A percentile compares a stretch with the other conserved stretches of the same genome.
These are phyloP conservation scores for Priocnemis perturbator DNA, from an alignment of 2,888 invertebrate species.

Conservation along the genomic window DNA sequence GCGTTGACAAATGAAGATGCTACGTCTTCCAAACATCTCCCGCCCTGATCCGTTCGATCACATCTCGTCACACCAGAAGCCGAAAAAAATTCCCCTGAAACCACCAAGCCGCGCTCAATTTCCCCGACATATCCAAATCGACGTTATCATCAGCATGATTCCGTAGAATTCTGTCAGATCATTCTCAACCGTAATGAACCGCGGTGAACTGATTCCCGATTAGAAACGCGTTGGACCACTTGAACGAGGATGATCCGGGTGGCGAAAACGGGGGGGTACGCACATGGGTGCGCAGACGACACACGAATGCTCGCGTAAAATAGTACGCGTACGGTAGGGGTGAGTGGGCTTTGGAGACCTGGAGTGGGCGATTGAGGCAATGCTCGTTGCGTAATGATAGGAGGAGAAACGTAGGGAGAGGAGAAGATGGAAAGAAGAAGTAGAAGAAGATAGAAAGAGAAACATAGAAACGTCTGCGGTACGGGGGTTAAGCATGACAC, in stretches of 20 bases:
- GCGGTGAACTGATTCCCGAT: slow-evolving; percentile 10
- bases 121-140: no score
- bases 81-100: no score
- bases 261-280: slow-evolving; percentile 24
- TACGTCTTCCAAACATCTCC: no score
- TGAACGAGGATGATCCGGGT: slow-evolving; percentile 8
- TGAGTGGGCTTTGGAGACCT: slow-evolving; percentile 4
- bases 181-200: no score
- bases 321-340: slow-evolving; percentile 3
- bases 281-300: slow-evolving; percentile 10
- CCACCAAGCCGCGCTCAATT: no score
- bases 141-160: no score
- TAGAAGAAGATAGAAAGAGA: background rate
- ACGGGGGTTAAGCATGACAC: background rate
- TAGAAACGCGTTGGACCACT: slow-evolving; percentile 26
- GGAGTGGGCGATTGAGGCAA: background rate
- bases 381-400: background rate
- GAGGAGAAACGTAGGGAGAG: slow-evolving; percentile 3
- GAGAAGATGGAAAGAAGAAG: background rate
- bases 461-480: slow-evolving; percentile 3
- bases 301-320: background rate
- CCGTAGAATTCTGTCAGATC: no score
- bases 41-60: no score
- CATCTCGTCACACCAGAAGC: no score
- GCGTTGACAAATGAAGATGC: no score